phyloP scores from a whole-genome alignment of 2,797 vertebrate species.

The Phoxinus dragarum region DNA sequence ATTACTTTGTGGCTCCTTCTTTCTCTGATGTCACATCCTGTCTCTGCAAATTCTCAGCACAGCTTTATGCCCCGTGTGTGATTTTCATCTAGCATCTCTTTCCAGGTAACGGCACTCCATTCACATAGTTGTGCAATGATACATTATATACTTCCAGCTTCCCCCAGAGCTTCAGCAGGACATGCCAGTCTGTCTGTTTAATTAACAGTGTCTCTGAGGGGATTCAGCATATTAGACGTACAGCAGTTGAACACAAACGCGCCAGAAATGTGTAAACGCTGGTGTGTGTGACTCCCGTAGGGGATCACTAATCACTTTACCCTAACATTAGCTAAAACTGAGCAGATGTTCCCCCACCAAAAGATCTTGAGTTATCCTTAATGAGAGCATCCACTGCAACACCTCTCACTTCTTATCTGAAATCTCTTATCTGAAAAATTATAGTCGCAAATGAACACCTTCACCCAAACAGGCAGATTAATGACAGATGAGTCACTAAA shows the following conservation, averaged over 20 bases:
- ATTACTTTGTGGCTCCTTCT: conserved; percentile 8
- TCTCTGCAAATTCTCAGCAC: conserved; percentile 17
- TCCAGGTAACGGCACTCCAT: conserved; percentile 2
- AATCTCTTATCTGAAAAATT: neutral
- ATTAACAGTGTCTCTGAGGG: conserved; percentile 34
- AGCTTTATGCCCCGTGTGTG: neutral
- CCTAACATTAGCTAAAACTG: conserved; percentile 51
- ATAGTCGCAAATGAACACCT: neutral
- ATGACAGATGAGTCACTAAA: neutral
- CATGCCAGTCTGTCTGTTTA: conserved; percentile 41
- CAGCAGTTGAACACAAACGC: neutral
- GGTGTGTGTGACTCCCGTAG: conserved; percentile 34
- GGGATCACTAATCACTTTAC: conserved; percentile 37
- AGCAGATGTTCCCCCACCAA: conserved; percentile 52
- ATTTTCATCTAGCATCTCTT: conserved; percentile 17
- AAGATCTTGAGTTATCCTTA: conserved; percentile 29
- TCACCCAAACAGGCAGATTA: neutral
- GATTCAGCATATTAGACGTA: conserved; percentile 20
- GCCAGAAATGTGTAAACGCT: conserved; percentile 14
- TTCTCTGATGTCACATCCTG: conserved; percentile 20
- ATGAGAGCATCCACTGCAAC: conserved; percentile 46
- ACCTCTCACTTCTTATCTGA: conserved; percentile 30
- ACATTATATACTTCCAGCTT: conserved; percentile 34
- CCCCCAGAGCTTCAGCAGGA: conserved; percentile 13
- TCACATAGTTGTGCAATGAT: conserved; percentile 35